Base-by-base conservation (phyloP, 2,113 vertebrate genomes). In the Dendropsophus ebraccatus region DNA sequence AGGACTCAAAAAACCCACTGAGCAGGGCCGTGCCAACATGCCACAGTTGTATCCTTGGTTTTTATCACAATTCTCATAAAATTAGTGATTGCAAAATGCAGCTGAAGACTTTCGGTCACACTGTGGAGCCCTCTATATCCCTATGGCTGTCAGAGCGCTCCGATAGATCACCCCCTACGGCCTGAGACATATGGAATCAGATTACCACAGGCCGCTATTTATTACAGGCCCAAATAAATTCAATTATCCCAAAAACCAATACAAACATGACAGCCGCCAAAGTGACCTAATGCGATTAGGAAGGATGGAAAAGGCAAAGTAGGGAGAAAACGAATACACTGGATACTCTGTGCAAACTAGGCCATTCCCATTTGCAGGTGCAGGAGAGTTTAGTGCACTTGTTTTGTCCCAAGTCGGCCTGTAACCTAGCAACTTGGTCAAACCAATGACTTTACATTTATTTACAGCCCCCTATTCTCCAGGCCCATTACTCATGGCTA, bases 391-490 rank as follows among this genome's bases (percentile, higher is more conserved):
- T 87, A 85, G 72, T 89, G 73, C 49, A 84, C 88, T 87, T 79
- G 50, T 58, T 58, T 79, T 37, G 76, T 62, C 23, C 54, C 12
- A 28, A 25, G 77, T n/a, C 21, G 19, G 89, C 83, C 87, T 70
- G 92, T 96, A 90, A 88, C 95, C 93, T 94, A 95, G 94, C 94
- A 96, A 95, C 94, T 90, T 87, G 88, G 85, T 92, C 88, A 94
- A 94, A 91, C 90, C 87, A 91, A 88, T 91, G 91, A 92, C 87
- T 91, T 91, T 50, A 32, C 37, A 89, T 87, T 90, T 91, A 91
- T 94, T 92, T 91, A 91, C 67, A 87, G 78, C 91, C 91, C 91
- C 90, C 91, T 84, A 84, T 88, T 87, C 91, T 89, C 91, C 89
- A 89, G 76, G 90, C 88, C 87, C 90, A 89, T 91, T 90, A 88